Percentiles rank a stretch among this genome's conserved stretches.
These are phyloP conservation scores for Turnix velox DNA, from an alignment of 2,113 vertebrate genomes.

Conservation along the genomic window DNA sequence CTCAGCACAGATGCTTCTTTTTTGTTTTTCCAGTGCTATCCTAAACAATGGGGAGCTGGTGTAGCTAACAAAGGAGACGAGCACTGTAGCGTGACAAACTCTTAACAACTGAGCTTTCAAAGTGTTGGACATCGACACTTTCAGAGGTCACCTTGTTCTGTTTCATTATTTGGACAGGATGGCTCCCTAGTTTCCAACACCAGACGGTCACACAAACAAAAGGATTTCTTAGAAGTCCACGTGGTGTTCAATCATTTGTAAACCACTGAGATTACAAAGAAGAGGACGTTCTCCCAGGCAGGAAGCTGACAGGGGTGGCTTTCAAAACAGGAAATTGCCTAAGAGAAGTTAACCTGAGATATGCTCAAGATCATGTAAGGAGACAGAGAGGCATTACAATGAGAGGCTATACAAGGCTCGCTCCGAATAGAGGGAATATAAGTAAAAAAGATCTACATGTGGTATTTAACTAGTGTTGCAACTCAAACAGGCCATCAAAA, in stretches of 20 bases:
- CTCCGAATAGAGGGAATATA: neutral
- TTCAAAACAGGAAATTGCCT: slow-evolving; percentile 25
- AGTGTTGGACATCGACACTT: fast-evolving
- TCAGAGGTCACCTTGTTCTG: fast-evolving
- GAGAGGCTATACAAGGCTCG: neutral
- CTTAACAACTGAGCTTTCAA: neutral
- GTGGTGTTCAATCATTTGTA: neutral
- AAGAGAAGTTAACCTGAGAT: neutral
- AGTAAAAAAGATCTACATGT: neutral
- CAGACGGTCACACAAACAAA: neutral
- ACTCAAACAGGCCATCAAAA: neutral
- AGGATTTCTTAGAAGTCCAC: neutral
- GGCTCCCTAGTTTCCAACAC: neutral
- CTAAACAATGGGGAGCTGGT: neutral
- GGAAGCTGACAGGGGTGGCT: neutral
- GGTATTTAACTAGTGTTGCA: neutral
- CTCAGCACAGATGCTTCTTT: neutral
- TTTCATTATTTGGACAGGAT: neutral
- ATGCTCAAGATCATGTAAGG: neutral
- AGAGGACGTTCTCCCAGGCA: neutral
- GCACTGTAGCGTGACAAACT: neutral
- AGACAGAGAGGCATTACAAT: neutral
- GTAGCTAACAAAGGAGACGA: neutral
- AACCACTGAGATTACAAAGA: neutral
- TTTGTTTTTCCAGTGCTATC: neutral